A percentile compares a stretch with the other conserved stretches of the same genome.
These are phyloP conservation scores for Archilochus colubris DNA, from an alignment of 2,113 vertebrate species.

Conservation along the genomic window DNA sequence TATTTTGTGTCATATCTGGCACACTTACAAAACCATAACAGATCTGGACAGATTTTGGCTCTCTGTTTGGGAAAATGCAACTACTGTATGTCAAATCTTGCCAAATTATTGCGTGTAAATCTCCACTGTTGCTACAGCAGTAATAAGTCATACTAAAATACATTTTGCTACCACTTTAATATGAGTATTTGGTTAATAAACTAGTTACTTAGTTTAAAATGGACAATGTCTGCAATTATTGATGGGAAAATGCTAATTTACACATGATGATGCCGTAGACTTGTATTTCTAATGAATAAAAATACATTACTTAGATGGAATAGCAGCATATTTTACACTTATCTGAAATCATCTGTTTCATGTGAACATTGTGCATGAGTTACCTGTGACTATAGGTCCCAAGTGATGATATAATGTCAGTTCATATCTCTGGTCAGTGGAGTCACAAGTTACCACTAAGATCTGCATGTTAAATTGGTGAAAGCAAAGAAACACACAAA, in stretches of 20 bases:
- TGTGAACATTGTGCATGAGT: background rate
- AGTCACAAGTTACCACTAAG: background rate
- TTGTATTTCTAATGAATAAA: background rate
- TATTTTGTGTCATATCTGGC: constrained; percentile 39
- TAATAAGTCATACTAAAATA: constrained; percentile 6
- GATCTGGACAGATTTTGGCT: constrained; percentile 54
- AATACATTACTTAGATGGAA: background rate
- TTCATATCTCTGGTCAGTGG: background rate
- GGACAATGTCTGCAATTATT: background rate
- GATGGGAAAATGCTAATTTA: background rate
- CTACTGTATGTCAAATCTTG: constrained; percentile 58
- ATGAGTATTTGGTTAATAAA: background rate
- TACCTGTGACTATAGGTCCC: background rate
- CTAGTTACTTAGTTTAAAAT: background rate
- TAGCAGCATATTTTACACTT: background rate
- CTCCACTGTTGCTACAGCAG: background rate
- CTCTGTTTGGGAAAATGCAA: constrained; percentile 63
- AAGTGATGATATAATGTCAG: background rate
- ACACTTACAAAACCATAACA: constrained; percentile 42
- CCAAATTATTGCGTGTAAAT: constrained; percentile 44
- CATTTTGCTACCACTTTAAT: background rate
- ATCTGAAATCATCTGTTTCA: background rate
- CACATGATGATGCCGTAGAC: background rate
- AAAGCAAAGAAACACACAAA: background rate
- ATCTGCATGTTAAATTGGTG: background rate